phyloP scores from a whole-genome alignment of 2,113 vertebrate species.

The Heterotis niloticus region DNA sequence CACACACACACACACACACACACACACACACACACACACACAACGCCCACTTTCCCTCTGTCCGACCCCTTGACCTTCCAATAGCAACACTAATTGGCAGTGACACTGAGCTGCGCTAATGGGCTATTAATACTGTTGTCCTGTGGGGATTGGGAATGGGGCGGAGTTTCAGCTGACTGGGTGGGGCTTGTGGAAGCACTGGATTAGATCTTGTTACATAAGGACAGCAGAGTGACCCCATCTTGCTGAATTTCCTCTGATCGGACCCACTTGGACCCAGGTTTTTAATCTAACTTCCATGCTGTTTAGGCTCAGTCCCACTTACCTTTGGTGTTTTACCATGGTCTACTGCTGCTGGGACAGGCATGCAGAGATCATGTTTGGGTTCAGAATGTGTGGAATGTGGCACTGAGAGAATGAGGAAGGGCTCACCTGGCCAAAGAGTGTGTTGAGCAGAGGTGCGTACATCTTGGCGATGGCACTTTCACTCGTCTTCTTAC shows the following conservation, averaged over 20 bases:
- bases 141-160: conserved; percentile 15
- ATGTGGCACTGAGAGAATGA: too few relatives aligned
- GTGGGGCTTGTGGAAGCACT: too few relatives aligned
- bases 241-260: not conserved
- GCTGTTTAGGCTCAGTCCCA: too few relatives aligned
- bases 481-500: conserved; percentile 52
- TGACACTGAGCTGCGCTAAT: conserved; percentile 44
- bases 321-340: too few relatives aligned
- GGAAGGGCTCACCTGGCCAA: conserved; percentile 56
- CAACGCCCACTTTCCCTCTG: not conserved
- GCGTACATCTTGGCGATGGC: conserved; percentile 61
- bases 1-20: not conserved
- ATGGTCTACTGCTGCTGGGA: too few relatives aligned
- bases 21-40: not conserved
- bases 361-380: too few relatives aligned
- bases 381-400: too few relatives aligned
- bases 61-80: not conserved
- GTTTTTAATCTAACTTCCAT: too few relatives aligned
- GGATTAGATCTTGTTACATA: not conserved
- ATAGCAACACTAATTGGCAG: conserved; percentile 39
- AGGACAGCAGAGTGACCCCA: not conserved
- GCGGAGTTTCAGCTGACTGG: not conserved
- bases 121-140: conserved; percentile 25
- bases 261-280: too few relatives aligned
- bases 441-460: conserved; percentile 61